These are phyloP conservation scores for Acronicta psi DNA, from an alignment of 2,888 invertebrate species.

Conservation along the genomic window DNA sequence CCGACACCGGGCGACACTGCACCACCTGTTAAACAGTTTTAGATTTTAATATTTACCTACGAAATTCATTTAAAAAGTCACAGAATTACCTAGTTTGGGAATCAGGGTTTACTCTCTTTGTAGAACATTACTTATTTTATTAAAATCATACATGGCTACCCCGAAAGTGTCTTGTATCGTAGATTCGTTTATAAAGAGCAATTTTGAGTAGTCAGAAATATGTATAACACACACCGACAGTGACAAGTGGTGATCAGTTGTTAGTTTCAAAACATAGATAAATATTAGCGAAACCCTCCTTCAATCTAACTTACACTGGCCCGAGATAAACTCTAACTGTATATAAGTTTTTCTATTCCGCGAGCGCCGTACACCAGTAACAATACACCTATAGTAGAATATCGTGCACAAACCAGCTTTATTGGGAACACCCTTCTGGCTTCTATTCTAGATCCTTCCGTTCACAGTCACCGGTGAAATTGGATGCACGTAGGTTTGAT, in stretches of 20 bases:
- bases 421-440: slow-evolving; percentile 58
- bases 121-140: no score
- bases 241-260: background rate
- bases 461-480: slow-evolving; percentile 74
- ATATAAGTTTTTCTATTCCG: slow-evolving; percentile 14
- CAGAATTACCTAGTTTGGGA: no score
- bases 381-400: slow-evolving; percentile 11
- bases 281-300: background rate
- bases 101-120: no score
- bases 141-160: no score
- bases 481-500: slow-evolving; percentile 77
- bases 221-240: no score
- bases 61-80: no score
- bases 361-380: background rate
- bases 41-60: no score
- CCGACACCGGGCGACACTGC: slow-evolving; percentile 21
- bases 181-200: no score
- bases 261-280: background rate
- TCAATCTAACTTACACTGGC: background rate
- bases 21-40: background rate
- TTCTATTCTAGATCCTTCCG: slow-evolving; percentile 61
- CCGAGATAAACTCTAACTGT: slow-evolving; percentile 1
- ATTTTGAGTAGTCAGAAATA: no score
- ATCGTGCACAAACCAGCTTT: slow-evolving; percentile 53
- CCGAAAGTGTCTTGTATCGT: no score